Percentiles rank a stretch among this genome's conserved stretches.
Conservation (phyloP, 2,888 invertebrate species). For the Drosophila kanekoi region DNA sequence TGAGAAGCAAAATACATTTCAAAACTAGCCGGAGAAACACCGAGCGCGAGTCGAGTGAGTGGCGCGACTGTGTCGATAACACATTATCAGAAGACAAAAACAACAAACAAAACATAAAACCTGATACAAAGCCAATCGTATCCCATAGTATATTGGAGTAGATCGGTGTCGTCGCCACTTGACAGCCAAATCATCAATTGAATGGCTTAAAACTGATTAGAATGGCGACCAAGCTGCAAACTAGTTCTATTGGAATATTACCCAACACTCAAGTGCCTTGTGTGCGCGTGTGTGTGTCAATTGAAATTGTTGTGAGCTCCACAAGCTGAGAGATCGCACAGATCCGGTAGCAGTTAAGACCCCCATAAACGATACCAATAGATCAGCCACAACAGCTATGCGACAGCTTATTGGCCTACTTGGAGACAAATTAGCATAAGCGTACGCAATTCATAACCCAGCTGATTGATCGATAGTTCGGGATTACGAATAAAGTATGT, state of each 20-base stretch:
- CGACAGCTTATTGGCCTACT: conserved; percentile 57
- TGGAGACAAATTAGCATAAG: conserved; percentile 58
- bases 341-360: conserved; percentile 58
- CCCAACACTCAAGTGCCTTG: conserved; percentile 50
- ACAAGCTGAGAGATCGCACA: conserved; percentile 35
- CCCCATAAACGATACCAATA: conserved; percentile 44
- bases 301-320: conserved; percentile 41
- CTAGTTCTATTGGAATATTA: conserved; percentile 49
- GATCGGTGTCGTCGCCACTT: conserved; percentile 59
- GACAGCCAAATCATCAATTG: conserved; percentile 48
- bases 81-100: conserved; percentile 42
- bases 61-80: conserved; percentile 47
- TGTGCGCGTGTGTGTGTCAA: conserved; percentile 39
- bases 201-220: conserved; percentile 67
- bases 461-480: conserved; percentile 37
- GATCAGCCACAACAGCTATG: conserved; percentile 20
- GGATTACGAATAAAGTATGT: conserved; percentile 1
- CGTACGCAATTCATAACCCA: conserved; percentile 34
- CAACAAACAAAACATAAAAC: conserved; percentile 35
- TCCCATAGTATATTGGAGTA: conserved; percentile 36
- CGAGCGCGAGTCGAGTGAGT: conserved; percentile 42
- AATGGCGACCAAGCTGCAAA: conserved; percentile 49
- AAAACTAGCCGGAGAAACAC: conserved; percentile 55
- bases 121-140: conserved; percentile 28
- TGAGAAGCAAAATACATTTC: conserved; percentile 45